Evolutionary conservation across 2,797 vertebrate genomes (phyloP).

Genomic region (Sebastes aleutianus): DNA sequence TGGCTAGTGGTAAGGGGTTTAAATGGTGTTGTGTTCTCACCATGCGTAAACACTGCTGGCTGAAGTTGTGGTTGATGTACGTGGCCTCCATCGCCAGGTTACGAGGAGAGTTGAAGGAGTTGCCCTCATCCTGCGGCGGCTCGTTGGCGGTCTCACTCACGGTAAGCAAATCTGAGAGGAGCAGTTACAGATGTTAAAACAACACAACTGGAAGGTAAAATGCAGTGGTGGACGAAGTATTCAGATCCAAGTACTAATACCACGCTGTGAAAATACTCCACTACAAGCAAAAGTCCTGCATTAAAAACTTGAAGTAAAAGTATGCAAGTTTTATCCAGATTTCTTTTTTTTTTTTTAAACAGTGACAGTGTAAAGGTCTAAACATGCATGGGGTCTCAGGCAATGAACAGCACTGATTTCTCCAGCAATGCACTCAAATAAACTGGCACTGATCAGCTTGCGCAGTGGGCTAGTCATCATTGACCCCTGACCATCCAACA

Average conservation of each 20-base stretch:
- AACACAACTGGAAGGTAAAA: neutral
- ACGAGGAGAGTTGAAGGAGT: constrained; percentile 96
- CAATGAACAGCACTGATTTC: constrained; percentile 66
- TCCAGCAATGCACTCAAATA: constrained; percentile 54
- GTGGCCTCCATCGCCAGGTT: constrained; percentile 99
- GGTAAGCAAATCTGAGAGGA: constrained; percentile 88
- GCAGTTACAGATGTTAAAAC: neutral
- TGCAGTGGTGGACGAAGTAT: neutral
- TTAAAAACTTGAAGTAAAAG: too few relatives aligned
- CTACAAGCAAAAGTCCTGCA: too few relatives aligned
- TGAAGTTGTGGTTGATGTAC: constrained; percentile 99
- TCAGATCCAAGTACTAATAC: neutral
- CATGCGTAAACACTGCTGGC: constrained; percentile 97
- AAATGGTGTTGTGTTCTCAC: constrained; percentile 61
- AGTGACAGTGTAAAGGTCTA: too few relatives aligned
- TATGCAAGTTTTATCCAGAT: too few relatives aligned
- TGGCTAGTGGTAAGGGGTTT: neutral
- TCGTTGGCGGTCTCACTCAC: constrained; percentile 99
- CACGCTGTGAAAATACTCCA: neutral
- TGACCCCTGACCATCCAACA: constrained; percentile 27
- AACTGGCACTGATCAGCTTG: constrained; percentile 69
- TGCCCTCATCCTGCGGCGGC: constrained; percentile 97
- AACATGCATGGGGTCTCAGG: constrained; percentile 64
- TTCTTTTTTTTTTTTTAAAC: too few relatives aligned
- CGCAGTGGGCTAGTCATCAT: constrained; percentile 80